Conservation (phyloP, 2,797 vertebrate species). For the Holocentrus rufus region DNA sequence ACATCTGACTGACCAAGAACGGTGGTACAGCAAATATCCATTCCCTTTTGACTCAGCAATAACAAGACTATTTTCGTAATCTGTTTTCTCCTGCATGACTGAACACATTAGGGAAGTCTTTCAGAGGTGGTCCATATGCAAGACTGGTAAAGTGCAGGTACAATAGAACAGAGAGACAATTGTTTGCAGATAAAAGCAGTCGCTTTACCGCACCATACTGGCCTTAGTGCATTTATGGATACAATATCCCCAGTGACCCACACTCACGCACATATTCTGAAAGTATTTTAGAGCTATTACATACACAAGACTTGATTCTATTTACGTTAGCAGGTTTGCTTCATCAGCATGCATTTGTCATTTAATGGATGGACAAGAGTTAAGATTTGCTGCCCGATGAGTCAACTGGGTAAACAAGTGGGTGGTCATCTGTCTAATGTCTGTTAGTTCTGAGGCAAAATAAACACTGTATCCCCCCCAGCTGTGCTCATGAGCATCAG, state of each 20-base stretch:
- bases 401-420: conserved; percentile 5
- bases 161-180: background rate
- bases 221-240: too few species aligned
- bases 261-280: too few species aligned
- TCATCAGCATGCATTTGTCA: conserved; percentile 6
- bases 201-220: too few species aligned
- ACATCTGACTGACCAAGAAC: background rate
- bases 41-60: conserved; percentile 62
- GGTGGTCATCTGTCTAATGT: conserved; percentile 5
- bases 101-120: conserved; percentile 22
- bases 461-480: background rate
- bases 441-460: conserved; percentile 1
- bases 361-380: conserved; percentile 14
- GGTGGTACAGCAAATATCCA: conserved; percentile 48
- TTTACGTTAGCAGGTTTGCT: conserved; percentile 10
- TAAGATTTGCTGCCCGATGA: background rate
- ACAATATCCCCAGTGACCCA: too few species aligned
- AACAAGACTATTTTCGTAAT: conserved; percentile 37
- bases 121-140: conserved; percentile 10
- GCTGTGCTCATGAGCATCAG: conserved; percentile 3
- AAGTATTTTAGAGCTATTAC: background rate
- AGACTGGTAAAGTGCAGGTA: too few species aligned
- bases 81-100: conserved; percentile 16
- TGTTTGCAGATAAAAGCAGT: too few species aligned
- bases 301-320: background rate